Evolutionary conservation across 2,113 vertebrate genomes (phyloP), one percentile per base, ranked within the genome.

Genomic region (Bufo gargarizans): DNA sequence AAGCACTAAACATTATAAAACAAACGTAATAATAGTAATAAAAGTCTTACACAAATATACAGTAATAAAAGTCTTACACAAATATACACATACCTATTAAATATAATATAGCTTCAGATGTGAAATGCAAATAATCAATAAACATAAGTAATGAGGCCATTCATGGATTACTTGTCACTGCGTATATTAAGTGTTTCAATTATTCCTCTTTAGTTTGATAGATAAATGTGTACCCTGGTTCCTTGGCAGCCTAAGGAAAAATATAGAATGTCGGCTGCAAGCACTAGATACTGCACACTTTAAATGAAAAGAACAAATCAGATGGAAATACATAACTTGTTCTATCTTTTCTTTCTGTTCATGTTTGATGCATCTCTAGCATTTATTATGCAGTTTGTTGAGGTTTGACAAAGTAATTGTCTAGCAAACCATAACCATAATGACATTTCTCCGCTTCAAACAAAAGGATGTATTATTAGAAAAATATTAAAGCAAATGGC

Each of bases 341-440:
- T 95, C 93, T 91, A 92, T 90, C 93, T 91, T 84, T 71, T 87
- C 94, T 90, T 91, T 88, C 91, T 91, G 87, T 94, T 95, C 93
- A 90, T 94, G 94, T 95, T 93, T 94, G 93, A 95, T 93, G 93
- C 94, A 93, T 94, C 93, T 95, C 92, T 92, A 93, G 93, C 94
- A 96, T 94, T 95, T 95, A 95, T 95, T 95, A 94, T 94, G 93
- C 92, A 94, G 94, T 95, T 95, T 94, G 92, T 94, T 94, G 94
- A 96, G 94, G 95, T 95, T 93, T 95, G 94, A 95, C 94, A 94
- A 94, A 96, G 94, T 94, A 95, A 95, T 95, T 95, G 95, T 95
- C 95, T 95, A 93, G 91, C 90, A 95, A 96, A 94, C 92, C 92
- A 93, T 90, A 92, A 91, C 91, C 93, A 93, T 95, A 94, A 95